Evolutionary conservation across 2,113 vertebrate species (phyloP), one percentile per base, ranked within the genome.

Genomic region (Pandion haliaetus): DNA sequence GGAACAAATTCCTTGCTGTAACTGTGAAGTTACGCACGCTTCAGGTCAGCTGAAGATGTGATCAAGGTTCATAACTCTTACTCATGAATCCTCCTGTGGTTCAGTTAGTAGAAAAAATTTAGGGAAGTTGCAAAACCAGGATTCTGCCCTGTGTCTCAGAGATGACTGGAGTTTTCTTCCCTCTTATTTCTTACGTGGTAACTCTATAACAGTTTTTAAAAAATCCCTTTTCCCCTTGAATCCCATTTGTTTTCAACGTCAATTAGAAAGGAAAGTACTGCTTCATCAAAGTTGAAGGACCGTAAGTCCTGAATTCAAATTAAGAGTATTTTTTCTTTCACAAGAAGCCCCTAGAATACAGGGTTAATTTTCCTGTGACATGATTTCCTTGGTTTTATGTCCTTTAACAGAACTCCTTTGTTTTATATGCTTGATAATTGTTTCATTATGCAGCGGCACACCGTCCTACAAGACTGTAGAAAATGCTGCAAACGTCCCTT

Each of bases 361-460:
- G 91, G 88, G 78, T 88, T 94, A 44, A 91, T 94, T 97, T 95
- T 91, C 61, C 90, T 94, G 91, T 76, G 82, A 94, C 72, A 29
- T 47, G 54, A 45, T 70, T 96, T 90, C 96, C 91, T 76, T 54
- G 18, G 55, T 82, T 86, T 78, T 61, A 76, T 91, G 95, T 95
- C 91, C 91, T 84, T 76, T 62, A 65, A 70, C 85, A 97, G 94
- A 93, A 73, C 62, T 65, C 66, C 76, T 91, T 92, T 96, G 90
- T 90, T 80, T 70, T 69, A 9, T 67, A 42, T n/a, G 28, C 78
- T 69, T 88, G 96, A 63, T 87, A 71, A 76, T 91, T 40, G 78
- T 81, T 94, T 90, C 91, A 59, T 95, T 45, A 36, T 80, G 79
- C 87, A 82, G 87, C 44, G 31, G 52, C 73, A 69, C 57, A 92